These are phyloP conservation scores for Apamea crenata DNA, from an alignment of 2,888 invertebrate species.

Conservation along the genomic window DNA sequence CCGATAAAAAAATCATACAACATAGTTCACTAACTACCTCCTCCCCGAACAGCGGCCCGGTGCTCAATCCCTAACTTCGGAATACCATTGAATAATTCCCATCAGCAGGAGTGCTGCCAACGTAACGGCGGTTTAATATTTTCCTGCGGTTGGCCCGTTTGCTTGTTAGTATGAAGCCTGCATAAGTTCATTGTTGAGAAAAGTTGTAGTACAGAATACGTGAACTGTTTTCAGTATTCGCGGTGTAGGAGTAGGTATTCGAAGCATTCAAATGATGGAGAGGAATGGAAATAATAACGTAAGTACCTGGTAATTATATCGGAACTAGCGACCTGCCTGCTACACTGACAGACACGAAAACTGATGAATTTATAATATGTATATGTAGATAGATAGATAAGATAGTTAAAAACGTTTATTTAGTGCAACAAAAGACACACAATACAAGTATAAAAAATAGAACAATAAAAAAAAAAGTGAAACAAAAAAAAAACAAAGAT, in stretches of 20 bases:
- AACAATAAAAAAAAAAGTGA: too few species aligned
- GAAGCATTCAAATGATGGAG: conserved; percentile 7
- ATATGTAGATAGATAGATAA: too few species aligned
- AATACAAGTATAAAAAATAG: too few species aligned
- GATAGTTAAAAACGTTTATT: too few species aligned
- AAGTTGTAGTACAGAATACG: conserved; percentile 46
- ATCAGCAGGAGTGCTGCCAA: conserved; percentile 52
- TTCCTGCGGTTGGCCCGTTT: conserved; percentile 48
- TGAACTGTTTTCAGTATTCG: conserved; percentile 37
- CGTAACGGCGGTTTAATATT: conserved; percentile 59
- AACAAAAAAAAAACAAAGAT: too few species aligned
- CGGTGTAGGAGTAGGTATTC: background rate
- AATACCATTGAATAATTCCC: conserved; percentile 60
- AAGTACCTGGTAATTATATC: background rate
- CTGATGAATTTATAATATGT: too few species aligned
- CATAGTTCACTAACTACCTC: conserved; percentile 44
- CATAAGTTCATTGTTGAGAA: conserved; percentile 51
- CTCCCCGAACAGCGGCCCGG: background rate
- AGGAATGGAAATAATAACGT: conserved; percentile 1
- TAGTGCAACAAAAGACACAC: too few species aligned
- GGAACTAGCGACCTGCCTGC: background rate
- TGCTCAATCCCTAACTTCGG: conserved; percentile 49
- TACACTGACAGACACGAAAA: background rate
- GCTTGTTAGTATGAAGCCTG: conserved; percentile 53
- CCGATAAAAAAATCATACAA: background rate